phyloP scores from a whole-genome alignment of 2,113 vertebrate genomes.

The Propithecus coquereli region DNA sequence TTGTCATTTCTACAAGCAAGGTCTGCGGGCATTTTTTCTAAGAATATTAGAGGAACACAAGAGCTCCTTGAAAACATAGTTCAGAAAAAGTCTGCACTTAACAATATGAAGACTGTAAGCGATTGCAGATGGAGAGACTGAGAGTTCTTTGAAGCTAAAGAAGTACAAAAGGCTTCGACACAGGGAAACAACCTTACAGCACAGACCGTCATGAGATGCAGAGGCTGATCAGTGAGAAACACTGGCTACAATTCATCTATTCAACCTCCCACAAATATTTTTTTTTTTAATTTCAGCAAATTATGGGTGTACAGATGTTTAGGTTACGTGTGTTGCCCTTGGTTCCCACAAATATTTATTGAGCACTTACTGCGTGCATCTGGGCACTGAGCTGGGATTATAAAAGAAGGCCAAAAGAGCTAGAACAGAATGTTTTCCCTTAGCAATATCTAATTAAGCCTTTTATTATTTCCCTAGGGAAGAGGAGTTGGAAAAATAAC shows the following conservation, averaged over 20 bases:
- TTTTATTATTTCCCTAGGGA: background rate
- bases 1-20: background rate
- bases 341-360: background rate
- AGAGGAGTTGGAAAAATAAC: background rate
- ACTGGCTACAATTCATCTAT: background rate
- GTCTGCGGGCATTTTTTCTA: conserved; percentile 18
- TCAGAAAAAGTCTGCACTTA: conserved; percentile 10
- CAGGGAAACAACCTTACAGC: background rate
- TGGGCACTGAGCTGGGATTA: background rate
- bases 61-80: background rate
- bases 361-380: background rate
- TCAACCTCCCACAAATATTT: background rate
- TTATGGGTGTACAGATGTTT: too few species aligned
- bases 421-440: background rate
- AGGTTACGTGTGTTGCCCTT: too few species aligned
- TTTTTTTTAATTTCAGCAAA: too few species aligned
- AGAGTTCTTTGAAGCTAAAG: conserved; percentile 13
- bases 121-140: background rate
- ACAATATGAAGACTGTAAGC: background rate
- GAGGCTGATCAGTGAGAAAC: background rate
- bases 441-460: background rate
- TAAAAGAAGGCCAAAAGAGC: background rate
- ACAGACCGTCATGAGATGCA: background rate
- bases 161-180: background rate
- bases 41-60: conserved; percentile 16